Evolutionary conservation across 2,797 vertebrate species (phyloP).

Genomic region (Tokudaia tokunoshimensis): DNA sequence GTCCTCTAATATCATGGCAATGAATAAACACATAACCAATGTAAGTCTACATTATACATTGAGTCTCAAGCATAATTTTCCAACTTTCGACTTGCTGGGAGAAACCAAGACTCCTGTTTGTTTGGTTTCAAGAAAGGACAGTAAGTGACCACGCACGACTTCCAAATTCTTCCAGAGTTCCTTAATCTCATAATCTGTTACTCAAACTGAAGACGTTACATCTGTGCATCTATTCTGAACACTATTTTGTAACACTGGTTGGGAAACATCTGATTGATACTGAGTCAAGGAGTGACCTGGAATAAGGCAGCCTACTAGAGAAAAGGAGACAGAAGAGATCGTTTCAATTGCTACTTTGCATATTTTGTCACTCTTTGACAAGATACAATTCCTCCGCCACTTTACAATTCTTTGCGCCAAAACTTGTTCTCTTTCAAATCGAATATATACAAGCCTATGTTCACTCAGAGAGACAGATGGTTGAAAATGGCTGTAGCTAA

Average conservation of each 20-base stretch:
- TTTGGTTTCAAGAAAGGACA: background rate
- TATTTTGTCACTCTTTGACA: slow-evolving; percentile 39
- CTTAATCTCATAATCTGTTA: background rate
- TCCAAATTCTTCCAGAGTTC: background rate
- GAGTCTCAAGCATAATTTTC: background rate
- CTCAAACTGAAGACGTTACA: background rate
- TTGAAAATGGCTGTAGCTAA: slow-evolving; percentile 70
- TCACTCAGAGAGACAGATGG: slow-evolving; percentile 77
- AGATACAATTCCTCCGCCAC: slow-evolving; percentile 37
- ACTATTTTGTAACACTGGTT: background rate
- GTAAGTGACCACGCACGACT: background rate
- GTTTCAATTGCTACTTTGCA: background rate
- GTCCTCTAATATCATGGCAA: background rate
- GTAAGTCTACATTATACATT: background rate
- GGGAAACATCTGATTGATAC: background rate
- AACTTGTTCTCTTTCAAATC: slow-evolving; percentile 72
- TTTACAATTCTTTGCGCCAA: slow-evolving; percentile 74
- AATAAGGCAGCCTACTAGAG: background rate
- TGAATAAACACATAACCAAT: background rate
- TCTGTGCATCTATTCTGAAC: background rate
- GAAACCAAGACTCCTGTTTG: background rate
- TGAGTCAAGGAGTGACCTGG: background rate
- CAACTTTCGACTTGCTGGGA: background rate
- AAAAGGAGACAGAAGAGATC: background rate
- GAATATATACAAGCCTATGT: slow-evolving; percentile 63